Percentiles rank a stretch among this genome's conserved stretches.
These are phyloP conservation scores for Dasyurus viverrinus DNA, from an alignment of 2,113 vertebrate genomes.

Conservation along the genomic window DNA sequence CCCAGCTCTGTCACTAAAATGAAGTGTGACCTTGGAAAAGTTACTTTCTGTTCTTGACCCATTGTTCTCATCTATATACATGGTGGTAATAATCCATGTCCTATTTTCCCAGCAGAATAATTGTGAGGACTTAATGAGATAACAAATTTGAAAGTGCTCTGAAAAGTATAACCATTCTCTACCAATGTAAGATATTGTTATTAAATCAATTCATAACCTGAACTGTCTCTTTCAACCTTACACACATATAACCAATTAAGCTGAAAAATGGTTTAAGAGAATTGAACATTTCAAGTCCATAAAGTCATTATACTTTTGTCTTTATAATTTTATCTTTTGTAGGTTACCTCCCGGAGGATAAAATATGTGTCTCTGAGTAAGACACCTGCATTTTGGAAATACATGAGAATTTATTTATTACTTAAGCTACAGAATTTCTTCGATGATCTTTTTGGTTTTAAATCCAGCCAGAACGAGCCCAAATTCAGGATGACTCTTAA, in stretches of 20 bases:
- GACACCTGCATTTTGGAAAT: constrained; percentile 9
- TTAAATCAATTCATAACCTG: constrained; percentile 45
- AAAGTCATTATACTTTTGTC: rapidly evolving
- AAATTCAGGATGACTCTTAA: not conserved
- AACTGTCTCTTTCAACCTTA: not conserved
- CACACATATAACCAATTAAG: not conserved
- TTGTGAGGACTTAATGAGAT: not conserved
- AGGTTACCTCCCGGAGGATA: no score
- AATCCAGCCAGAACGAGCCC: not conserved
- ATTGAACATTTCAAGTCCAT: rapidly evolving
- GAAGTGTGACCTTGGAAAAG: not conserved
- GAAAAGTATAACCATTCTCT: no score
- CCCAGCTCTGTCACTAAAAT: not conserved
- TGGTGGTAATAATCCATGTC: not conserved
- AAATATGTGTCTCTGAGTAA: not conserved
- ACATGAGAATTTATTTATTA: not conserved
- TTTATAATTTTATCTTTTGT: rapidly evolving
- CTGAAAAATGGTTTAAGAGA: not conserved
- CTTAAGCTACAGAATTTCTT: not conserved
- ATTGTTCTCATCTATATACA: not conserved
- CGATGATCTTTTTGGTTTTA: not conserved
- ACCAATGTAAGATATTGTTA: not conserved
- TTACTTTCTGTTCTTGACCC: not conserved
- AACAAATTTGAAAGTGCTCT: rapidly evolving
- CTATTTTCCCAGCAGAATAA: not conserved